A percentile compares a stretch with the other conserved stretches of the same genome.
Conservation (phyloP, 1,140 invertebrate species). For the Dreissena rostriformis region DNA sequence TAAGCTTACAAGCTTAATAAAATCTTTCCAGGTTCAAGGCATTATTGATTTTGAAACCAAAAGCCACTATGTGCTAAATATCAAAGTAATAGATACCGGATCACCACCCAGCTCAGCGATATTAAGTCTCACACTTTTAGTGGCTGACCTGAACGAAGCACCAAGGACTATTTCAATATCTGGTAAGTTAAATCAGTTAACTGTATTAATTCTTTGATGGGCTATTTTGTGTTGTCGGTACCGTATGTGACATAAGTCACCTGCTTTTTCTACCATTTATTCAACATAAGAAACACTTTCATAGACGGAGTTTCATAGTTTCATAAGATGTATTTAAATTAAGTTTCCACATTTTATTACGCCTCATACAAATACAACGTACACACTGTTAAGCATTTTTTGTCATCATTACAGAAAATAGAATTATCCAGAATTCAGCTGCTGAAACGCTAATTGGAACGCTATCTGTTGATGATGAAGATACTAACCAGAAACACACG, state of each 20-base stretch:
- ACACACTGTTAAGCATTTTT: too few relatives aligned
- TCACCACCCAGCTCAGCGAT: background rate
- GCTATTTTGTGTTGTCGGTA: background rate
- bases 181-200: conserved; percentile 15
- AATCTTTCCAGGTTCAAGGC: too few relatives aligned
- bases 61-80: background rate
- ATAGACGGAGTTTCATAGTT: too few relatives aligned
- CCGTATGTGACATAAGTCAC: too few relatives aligned
- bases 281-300: too few relatives aligned
- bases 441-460: conserved; percentile 36
- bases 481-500: conserved; percentile 51
- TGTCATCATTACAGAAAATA: conserved; percentile 12
- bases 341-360: too few relatives aligned
- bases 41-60: conserved; percentile 1
- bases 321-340: too few relatives aligned
- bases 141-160: conserved; percentile 16
- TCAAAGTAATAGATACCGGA: conserved; percentile 20
- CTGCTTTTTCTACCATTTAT: too few relatives aligned
- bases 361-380: too few relatives aligned
- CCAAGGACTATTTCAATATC: conserved; percentile 13
- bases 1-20: too few relatives aligned
- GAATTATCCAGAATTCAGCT: background rate
- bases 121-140: background rate
- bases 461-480: conserved; percentile 51
- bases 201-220: background rate